Base-by-base conservation (phyloP, 2,797 vertebrate genomes). In the Argya squamiceps region DNA sequence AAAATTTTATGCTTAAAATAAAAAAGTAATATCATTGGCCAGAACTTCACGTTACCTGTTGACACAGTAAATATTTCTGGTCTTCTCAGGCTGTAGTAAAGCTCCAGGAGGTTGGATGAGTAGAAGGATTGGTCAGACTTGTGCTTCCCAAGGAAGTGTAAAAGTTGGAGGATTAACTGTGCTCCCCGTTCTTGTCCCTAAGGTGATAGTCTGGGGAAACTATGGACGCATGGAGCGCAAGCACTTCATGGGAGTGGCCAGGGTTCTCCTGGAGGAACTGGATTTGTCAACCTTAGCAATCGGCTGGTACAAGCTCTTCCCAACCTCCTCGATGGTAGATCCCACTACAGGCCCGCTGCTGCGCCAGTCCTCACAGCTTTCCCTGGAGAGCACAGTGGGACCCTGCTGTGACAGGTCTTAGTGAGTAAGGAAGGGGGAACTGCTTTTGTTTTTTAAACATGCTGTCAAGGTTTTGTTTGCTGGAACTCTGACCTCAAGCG, bases 221-320 rank as follows among this genome's bases (percentile, higher is more conserved):
- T 99, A 99, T 0, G 99, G 99, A 88, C 98, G 99, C 59, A 99
- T 99, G 99, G 99, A 99, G 93, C 98, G 99, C 84, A 99, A 99
- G 97, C 99, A 99, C 97, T 99, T 99, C 98, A 99, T 99, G 99
- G 99, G 99, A 8, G 99, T 99, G 37, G 99, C 99, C 75, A 99
- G 99, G 52, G 99, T 99, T 97, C 98, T 99, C 30, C 95, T 99
- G 98, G 99, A 99, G 97, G 99, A 99, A 98, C 98, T 99, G 98
- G 99, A 99, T 98, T 98, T 99, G 97, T 99, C 98, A 89, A 98
- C 98, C 81, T 98, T 99, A 97, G 99, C 99, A 32, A 99, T 99
- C 56, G 99, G 99, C 96, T 99, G 99, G 99, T 99, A 99, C 98
- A 99, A 99, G 99, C 99, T 99, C 88, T 99, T 99, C 97, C 99